Conservation (phyloP, 2,888 invertebrate genomes). For the Diplolepis rosae region DNA sequence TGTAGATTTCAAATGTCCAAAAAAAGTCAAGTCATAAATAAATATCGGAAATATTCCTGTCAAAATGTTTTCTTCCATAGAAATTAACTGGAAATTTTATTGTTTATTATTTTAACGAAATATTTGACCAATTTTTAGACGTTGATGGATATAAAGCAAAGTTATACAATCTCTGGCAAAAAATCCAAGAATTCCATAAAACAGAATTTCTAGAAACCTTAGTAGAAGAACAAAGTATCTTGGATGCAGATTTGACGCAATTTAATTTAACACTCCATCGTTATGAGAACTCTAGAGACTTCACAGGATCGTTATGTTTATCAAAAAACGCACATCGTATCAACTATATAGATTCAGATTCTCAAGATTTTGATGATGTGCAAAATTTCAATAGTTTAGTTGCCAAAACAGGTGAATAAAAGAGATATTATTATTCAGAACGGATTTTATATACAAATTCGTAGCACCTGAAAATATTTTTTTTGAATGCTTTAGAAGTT, state of each 20-base stretch:
- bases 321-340: slow-evolving; percentile 15
- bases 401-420: slow-evolving; percentile 61
- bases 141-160: slow-evolving; percentile 57
- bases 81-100: too few species aligned
- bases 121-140: too few species aligned
- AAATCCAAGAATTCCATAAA: slow-evolving; percentile 62
- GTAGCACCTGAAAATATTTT: too few species aligned
- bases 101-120: too few species aligned
- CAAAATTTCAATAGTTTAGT: slow-evolving; percentile 62
- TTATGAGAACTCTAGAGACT: slow-evolving; percentile 49
- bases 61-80: too few species aligned
- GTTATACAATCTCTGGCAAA: slow-evolving; percentile 60
- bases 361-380: slow-evolving; percentile 50
- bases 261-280: slow-evolving; percentile 54
- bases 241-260: slow-evolving; percentile 57
- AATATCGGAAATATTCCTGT: too few species aligned
- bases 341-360: slow-evolving; percentile 11
- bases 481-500: too few species aligned
- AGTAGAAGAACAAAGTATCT: slow-evolving; percentile 52
- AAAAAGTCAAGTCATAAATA: too few species aligned
- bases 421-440: slow-evolving; percentile 1
- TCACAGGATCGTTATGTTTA: neutral
- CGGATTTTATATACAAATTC: too few species aligned
- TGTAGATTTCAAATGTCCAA: too few species aligned
- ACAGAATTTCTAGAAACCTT: slow-evolving; percentile 51